Percentiles rank a stretch among this genome's conserved stretches.
Conservation (phyloP, 2,888 invertebrate species). For the Cotesia congregata region DNA sequence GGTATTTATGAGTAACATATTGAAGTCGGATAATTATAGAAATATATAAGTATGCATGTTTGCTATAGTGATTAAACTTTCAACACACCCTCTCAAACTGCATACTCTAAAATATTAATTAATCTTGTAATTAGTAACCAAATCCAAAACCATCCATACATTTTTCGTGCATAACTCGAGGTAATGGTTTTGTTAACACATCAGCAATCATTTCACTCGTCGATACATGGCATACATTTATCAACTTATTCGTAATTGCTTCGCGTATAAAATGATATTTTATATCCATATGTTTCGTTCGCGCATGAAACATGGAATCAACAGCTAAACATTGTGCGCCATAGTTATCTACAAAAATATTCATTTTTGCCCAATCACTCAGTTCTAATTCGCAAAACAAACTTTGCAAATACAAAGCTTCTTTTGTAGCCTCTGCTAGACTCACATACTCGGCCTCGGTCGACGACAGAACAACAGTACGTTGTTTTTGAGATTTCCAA, state of each 20-base stretch:
- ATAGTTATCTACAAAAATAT: slow-evolving; percentile 29
- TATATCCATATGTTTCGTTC: slow-evolving; percentile 36
- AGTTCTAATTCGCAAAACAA: slow-evolving; percentile 19
- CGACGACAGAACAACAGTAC: slow-evolving; percentile 35
- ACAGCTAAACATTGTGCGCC: slow-evolving; percentile 25
- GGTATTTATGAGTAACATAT: background rate
- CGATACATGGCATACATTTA: slow-evolving; percentile 17
- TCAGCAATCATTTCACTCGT: slow-evolving; percentile 25
- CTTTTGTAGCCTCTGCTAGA: slow-evolving; percentile 30
- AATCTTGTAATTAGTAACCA: background rate
- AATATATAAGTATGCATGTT: background rate
- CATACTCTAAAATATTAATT: background rate
- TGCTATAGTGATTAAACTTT: slow-evolving; percentile 8
- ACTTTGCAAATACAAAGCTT: slow-evolving; percentile 22
- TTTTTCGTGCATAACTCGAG: slow-evolving; percentile 7
- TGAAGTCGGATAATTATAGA: background rate
- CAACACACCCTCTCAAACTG: slow-evolving; percentile 26
- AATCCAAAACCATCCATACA: slow-evolving; percentile 18
- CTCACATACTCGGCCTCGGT: slow-evolving; percentile 37
- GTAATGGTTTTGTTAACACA: slow-evolving; percentile 22
- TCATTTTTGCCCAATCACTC: background rate
- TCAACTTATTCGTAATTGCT: slow-evolving; percentile 4
- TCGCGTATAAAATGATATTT: slow-evolving; percentile 31
- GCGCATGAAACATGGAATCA: slow-evolving; percentile 13
- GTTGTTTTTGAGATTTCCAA: slow-evolving; percentile 47